Conservation (phyloP, 37 sponge, comb jelly and placozoan species). For the Diacarnus erythraeanus region DNA sequence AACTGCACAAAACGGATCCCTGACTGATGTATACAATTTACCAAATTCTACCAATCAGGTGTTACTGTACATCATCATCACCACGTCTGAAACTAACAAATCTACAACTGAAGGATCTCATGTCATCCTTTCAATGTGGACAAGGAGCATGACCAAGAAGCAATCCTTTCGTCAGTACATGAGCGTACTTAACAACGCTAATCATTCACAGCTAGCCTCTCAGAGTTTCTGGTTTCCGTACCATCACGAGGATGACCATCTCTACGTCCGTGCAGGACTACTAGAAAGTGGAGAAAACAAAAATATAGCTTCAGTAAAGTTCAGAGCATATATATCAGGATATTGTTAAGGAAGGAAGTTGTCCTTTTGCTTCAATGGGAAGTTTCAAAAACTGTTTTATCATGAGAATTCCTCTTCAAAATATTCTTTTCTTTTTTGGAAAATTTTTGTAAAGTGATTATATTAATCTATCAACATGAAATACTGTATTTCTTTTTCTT, state of each 20-base stretch:
- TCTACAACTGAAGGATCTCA: not conserved
- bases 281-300: not conserved
- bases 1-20: not conserved
- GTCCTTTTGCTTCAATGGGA: too few relatives aligned
- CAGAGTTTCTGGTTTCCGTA: not conserved
- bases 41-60: too few relatives aligned
- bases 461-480: too few relatives aligned
- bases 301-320: not conserved
- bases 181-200: not conserved
- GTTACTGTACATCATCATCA: too few relatives aligned
- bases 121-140: not conserved
- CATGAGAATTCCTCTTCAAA: too few relatives aligned
- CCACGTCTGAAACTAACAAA: too few relatives aligned
- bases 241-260: not conserved
- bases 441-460: too few relatives aligned
- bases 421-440: too few relatives aligned
- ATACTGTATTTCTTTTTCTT: too few relatives aligned
- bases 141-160: not conserved
- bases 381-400: too few relatives aligned
- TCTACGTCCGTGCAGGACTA: not conserved
- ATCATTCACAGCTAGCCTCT: not conserved
- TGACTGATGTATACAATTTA: too few relatives aligned
- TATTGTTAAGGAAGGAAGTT: too few relatives aligned
- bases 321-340: not conserved
- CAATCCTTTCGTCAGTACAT: not conserved